Percentiles rank a stretch among this genome's conserved stretches.
These are phyloP conservation scores for Abramis brama DNA, from an alignment of 2,113 vertebrate species.

Conservation along the genomic window DNA sequence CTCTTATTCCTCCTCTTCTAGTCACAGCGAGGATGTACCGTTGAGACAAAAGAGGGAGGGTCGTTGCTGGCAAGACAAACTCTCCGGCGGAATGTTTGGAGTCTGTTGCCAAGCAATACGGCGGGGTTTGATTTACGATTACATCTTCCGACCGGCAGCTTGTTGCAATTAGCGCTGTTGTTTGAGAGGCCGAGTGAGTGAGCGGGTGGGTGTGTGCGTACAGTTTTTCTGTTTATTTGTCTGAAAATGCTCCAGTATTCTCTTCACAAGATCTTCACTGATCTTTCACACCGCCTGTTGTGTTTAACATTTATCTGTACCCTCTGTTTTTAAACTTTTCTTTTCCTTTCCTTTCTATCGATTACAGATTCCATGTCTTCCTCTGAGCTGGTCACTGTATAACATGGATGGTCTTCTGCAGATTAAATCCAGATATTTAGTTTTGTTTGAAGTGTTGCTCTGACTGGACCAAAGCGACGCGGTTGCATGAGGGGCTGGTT, in stretches of 20 bases:
- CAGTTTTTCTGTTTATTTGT: constrained; percentile 61
- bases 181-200: constrained; percentile 43
- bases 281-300: constrained; percentile 51
- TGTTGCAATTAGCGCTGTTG: constrained; percentile 73
- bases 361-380: constrained; percentile 22
- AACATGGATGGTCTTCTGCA: constrained; percentile 61
- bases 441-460: constrained; percentile 59
- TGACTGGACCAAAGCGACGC: constrained; percentile 64
- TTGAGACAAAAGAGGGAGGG: constrained; percentile 57
- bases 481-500: constrained; percentile 59
- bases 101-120: constrained; percentile 73
- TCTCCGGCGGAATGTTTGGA: constrained; percentile 69
- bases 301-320: constrained; percentile 6
- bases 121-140: constrained; percentile 73
- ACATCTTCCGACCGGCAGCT: constrained; percentile 72
- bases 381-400: constrained; percentile 58
- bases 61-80: constrained; percentile 70
- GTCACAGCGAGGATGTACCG: constrained; percentile 38
- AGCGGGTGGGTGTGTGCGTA: constrained; percentile 44
- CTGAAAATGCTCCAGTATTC: constrained; percentile 55
- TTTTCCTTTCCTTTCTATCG: constrained; percentile 54
- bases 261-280: constrained; percentile 50
- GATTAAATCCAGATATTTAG: constrained; percentile 58
- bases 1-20: background rate
- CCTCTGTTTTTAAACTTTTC: constrained; percentile 37